Evolutionary conservation across 2,888 invertebrate species (phyloP).

Genomic region (Schrankia costaestrigalis): DNA sequence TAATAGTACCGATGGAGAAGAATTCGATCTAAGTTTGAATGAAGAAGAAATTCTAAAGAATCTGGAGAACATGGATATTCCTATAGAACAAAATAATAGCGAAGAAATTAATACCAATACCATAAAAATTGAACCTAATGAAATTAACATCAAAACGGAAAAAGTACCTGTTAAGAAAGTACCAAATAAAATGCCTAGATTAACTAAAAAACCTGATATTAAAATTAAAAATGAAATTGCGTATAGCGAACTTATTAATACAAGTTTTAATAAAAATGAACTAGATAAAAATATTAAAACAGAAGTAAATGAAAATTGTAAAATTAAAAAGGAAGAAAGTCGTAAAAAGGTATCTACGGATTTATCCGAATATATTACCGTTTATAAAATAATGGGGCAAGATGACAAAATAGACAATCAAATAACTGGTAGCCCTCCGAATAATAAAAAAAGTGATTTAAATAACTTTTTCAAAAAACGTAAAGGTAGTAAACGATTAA

Average conservation of each 20-base stretch:
- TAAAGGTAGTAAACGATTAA: conserved; percentile 26
- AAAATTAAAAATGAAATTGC: conserved; percentile 1
- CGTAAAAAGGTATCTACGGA: conserved; percentile 14
- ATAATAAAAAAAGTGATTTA: conserved; percentile 12
- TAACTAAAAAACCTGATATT: conserved; percentile 12
- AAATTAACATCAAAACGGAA: too few species aligned
- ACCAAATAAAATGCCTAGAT: conserved; percentile 5
- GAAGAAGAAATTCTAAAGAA: conserved; percentile 47
- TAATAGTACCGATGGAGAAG: conserved; percentile 35
- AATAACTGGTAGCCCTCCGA: conserved; percentile 12
- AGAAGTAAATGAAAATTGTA: conserved; percentile 1
- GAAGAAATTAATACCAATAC: neutral
- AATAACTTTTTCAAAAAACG: conserved; percentile 41
- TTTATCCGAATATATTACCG: conserved; percentile 33
- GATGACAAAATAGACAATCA: conserved; percentile 9
- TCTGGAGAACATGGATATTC: conserved; percentile 55
- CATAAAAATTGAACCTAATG: too few species aligned
- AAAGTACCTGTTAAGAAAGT: too few species aligned
- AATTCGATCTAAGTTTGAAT: conserved; percentile 37
- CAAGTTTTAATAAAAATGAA: conserved; percentile 6
- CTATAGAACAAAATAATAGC: conserved; percentile 28
- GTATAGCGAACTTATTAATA: neutral
- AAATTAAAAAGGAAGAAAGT: neutral
- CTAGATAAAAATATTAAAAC: neutral
- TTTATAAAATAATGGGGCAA: conserved; percentile 36